Base-by-base conservation (phyloP, 2,797 vertebrate species). In the Acipenser oxyrinchus region DNA sequence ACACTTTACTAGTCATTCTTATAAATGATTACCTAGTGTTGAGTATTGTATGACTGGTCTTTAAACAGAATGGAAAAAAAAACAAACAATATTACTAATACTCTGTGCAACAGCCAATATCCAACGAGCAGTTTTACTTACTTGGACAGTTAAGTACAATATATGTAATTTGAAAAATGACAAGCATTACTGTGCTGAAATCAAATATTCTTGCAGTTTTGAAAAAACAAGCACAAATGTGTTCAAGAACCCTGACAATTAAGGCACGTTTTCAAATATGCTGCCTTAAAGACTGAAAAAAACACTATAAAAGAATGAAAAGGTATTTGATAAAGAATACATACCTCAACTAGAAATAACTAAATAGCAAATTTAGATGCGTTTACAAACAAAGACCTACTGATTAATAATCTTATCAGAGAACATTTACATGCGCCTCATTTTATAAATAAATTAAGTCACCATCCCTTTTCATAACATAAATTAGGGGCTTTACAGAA, bases 371-470 rank as follows among this genome's bases (percentile, higher is more conserved):
- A 11, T n/a, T 58, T 58, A 7, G 7, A 58, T 58, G 15, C 2
- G 10, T n/a, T n/a, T 58, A 58, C 55, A 58, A 58, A 58, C 55
- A 58, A 11, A 58, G n/a, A 58, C 12, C 6, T n/a, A 89, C 87
- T 85, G 80, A 87, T 88, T 88, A 87, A 37, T 37, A 37, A 37
- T 37, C 37, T 4, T 4, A 4, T 37, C 37, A 37, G 37, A 37
- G 37, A 37, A 37, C 37, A 37, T 37, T 37, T 37, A 37, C 37
- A 5, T 37, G 5, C 37, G 5, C 4, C 37, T 37, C 37, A 37
- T 37, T 88, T 87, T 88, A 72, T 84, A 90, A 90, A 90, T 90
- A 89, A 90, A 88, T 90, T 90, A 90, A 88, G 68, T 88, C 83
- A 86, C 80, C 82, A 85, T 87, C 82, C 85, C 84, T 83, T 81